Conservation (phyloP, 2,113 vertebrate species). For the Sisor rabdophorus region DNA sequence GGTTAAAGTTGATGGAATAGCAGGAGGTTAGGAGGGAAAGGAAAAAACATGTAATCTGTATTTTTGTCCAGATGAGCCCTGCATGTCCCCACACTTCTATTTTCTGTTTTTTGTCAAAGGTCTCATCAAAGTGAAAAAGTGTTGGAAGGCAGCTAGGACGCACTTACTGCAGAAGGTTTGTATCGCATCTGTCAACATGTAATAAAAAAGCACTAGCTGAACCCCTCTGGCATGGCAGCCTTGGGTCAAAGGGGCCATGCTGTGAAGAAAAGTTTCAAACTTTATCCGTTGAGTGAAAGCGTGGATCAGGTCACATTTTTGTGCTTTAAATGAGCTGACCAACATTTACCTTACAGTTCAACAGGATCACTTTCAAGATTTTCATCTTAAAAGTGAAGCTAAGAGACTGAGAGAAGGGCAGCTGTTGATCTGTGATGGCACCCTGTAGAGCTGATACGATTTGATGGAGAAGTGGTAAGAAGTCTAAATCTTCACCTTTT, state of each 20-base stretch:
- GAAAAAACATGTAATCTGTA: conserved; percentile 19
- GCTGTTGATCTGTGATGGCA: conserved; percentile 8
- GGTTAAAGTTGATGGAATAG: conserved; percentile 24
- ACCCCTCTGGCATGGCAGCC: conserved; percentile 56
- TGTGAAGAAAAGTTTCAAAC: conserved; percentile 59
- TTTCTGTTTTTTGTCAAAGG: conserved; percentile 27
- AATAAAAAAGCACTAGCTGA: conserved; percentile 57
- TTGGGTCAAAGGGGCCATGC: conserved; percentile 43
- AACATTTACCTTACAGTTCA: conserved; percentile 44
- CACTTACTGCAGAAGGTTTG: conserved; percentile 40
- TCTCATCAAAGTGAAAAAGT: conserved; percentile 49
- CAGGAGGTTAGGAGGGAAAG: conserved; percentile 36
- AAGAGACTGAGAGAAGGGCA: conserved; percentile 26
- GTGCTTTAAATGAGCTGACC: conserved; percentile 23
- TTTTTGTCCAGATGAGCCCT: conserved; percentile 40
- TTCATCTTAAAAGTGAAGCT: conserved; percentile 32
- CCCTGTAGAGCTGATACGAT: neutral
- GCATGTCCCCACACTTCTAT: conserved; percentile 43
- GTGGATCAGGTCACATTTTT: conserved; percentile 20
- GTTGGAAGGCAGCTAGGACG: conserved; percentile 31
- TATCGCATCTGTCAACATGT: conserved; percentile 47
- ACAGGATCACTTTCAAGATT: conserved; percentile 37
- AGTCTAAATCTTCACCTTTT: conserved; percentile 32
- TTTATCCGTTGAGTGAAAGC: conserved; percentile 41
- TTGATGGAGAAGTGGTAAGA: neutral